Conservation (phyloP, 2,888 invertebrate genomes). For the Diloba caeruleocephala region DNA sequence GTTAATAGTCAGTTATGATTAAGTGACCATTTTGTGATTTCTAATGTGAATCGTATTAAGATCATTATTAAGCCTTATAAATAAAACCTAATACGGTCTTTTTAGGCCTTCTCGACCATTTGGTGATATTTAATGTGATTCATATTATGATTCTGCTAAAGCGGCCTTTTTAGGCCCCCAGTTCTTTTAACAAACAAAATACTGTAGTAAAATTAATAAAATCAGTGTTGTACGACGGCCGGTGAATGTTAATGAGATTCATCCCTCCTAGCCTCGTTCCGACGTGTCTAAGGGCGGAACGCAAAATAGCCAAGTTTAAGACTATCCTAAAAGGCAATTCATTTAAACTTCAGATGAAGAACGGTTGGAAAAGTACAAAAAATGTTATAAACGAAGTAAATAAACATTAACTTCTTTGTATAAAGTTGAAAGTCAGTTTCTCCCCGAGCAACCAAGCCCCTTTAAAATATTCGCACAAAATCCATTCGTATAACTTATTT, state of each 20-base stretch:
- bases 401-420: slow-evolving; percentile 34
- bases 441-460: slow-evolving; percentile 12
- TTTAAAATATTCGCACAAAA: slow-evolving; percentile 44
- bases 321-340: slow-evolving; percentile 46
- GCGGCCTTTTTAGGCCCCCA: too few relatives aligned
- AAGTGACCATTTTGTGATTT: too few relatives aligned
- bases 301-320: slow-evolving; percentile 48
- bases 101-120: too few relatives aligned
- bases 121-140: too few relatives aligned
- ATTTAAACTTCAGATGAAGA: slow-evolving; percentile 47
- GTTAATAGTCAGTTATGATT: too few relatives aligned
- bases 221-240: slow-evolving; percentile 53
- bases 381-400: slow-evolving; percentile 26
- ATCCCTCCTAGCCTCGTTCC: slow-evolving; percentile 21
- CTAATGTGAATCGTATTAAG: too few relatives aligned
- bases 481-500: slow-evolving; percentile 19
- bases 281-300: slow-evolving; percentile 27
- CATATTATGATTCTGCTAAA: too few relatives aligned
- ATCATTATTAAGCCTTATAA: too few relatives aligned
- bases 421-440: slow-evolving; percentile 12
- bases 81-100: too few relatives aligned
- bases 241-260: slow-evolving; percentile 58
- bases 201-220: slow-evolving; percentile 58
- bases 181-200: slow-evolving; percentile 44
- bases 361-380: slow-evolving; percentile 25